Evolutionary conservation across 2,888 invertebrate species (phyloP), one percentile per base, ranked within the genome.

Genomic region (Thyatira batis): DNA sequence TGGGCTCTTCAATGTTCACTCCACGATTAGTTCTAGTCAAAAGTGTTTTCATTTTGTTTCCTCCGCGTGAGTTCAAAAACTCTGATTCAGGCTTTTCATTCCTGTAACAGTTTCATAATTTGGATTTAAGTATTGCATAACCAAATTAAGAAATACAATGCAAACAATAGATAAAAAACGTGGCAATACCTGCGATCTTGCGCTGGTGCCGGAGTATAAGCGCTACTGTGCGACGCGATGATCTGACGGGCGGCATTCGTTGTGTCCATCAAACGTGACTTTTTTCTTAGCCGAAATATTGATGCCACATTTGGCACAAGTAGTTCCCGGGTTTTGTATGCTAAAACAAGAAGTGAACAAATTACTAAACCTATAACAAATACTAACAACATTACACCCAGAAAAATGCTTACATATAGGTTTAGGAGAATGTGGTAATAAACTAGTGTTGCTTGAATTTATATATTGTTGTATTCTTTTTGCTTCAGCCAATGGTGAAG

Each of bases 401-500:
- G 5, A n/a, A 23, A 13, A 17, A 9, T 17, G 5, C 48, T 27
- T 27, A 48, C 48, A 46, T 27, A 25, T 13, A 8, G 25, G 2
- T 28, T 17, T 48, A 10, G 27, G 4, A 17, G 48, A 23, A 48
- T 48, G 20, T 13, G 48, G 48, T 11, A 10, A 20, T 1, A 20
- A 2, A 27, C 54, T 21, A 23, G 58, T 60, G 9, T 49, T 54
- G 46, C 60, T 61, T 17, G 60, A 51, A 43, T 59, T 66, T 17
- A 60, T 64, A 53, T 73, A 80, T 17, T 69, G 71, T 2, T 96
- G 96, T 80, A 97, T 96, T 74, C 95, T 95, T 73, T 94, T 95
- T 1, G 95, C 97, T 80, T 97, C 97, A 45, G 92, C 92, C 50
- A 97, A 85, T 0, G 97, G 97, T 1, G 97, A 96, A 0, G 96